Base-by-base conservation (phyloP, 2,113 vertebrate species). In the Cynoglossus semilaevis region DNA sequence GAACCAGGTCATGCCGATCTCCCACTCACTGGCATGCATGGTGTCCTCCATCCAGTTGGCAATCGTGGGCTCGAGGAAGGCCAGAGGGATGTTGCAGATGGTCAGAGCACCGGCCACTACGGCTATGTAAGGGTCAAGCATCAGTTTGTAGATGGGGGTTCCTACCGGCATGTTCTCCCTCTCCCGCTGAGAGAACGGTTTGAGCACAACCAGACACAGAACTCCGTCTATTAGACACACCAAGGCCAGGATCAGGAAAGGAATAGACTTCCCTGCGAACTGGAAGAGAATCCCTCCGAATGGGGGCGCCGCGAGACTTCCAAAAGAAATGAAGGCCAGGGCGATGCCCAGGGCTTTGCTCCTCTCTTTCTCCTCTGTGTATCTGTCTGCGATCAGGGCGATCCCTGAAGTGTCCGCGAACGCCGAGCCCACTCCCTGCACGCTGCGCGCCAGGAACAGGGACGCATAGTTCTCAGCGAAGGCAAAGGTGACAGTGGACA, bases 261-360 rank as follows among this genome's bases (percentile, higher is more conserved):
- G 97, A 54, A 94, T 89, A 9, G 78, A 68, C 81, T 93, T 94
- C 49, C 94, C 94, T 0, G 89, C 96, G 51, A 98, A 95, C 75
- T 93, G 49, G 62, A 95, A 97, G 18, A 98, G 91, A 51, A 95
- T 55, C 9, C 97, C 96, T 4, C 96, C 96, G 61, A 98, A 99
- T 1, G 97, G 97, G 45, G 97, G 97, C 34, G 96, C 96, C 80
- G 89, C 96, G 2, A 98, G 89, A 63, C 95, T 97, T 4, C 97
- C 97, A 34, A 98, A 97, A 15, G 96, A 98, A 84, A 99, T 99
- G 88, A 96, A 98, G n/a, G 97, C 97, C 74, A 98, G 67, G 19
- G 97, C 96, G 37, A 96, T 91, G 19, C 97, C 97, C 84, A 98
- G 87, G 2, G 97, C 94, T 37, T 90, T 92, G 83, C 94, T 98